Evolutionary conservation across 2,113 vertebrate genomes (phyloP).

Genomic region (Oreochromis aureus): DNA sequence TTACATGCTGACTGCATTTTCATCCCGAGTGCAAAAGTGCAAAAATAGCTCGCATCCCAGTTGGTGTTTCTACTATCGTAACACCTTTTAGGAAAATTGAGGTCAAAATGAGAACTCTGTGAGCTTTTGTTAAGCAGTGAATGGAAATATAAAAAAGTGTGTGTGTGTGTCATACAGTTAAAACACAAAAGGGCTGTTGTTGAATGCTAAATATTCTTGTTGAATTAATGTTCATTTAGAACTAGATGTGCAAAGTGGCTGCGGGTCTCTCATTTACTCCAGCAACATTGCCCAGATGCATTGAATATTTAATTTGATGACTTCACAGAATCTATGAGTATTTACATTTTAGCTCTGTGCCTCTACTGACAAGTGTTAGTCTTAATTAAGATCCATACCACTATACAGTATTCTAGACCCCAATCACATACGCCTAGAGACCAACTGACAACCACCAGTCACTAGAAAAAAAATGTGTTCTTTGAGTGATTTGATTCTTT

Average conservation of each 20-base stretch:
- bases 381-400: background rate
- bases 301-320: slow-evolving; percentile 43
- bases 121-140: background rate
- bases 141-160: background rate
- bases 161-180: background rate
- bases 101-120: background rate
- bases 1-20: background rate
- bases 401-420: background rate
- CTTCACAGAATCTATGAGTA: slow-evolving; percentile 27
- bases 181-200: background rate
- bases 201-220: slow-evolving; percentile 26
- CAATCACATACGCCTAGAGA: background rate
- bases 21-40: background rate
- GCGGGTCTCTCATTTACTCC: slow-evolving; percentile 15
- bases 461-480: background rate
- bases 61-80: background rate
- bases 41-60: background rate
- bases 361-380: background rate
- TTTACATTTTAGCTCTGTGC: slow-evolving; percentile 25
- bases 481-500: too few relatives aligned
- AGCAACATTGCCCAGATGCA: background rate
- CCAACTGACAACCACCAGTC: background rate
- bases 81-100: background rate
- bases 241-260: slow-evolving; percentile 23
- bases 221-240: slow-evolving; percentile 37